phyloP scores from a whole-genome alignment of 2,797 vertebrate species.

The Hafferia zeledoni region DNA sequence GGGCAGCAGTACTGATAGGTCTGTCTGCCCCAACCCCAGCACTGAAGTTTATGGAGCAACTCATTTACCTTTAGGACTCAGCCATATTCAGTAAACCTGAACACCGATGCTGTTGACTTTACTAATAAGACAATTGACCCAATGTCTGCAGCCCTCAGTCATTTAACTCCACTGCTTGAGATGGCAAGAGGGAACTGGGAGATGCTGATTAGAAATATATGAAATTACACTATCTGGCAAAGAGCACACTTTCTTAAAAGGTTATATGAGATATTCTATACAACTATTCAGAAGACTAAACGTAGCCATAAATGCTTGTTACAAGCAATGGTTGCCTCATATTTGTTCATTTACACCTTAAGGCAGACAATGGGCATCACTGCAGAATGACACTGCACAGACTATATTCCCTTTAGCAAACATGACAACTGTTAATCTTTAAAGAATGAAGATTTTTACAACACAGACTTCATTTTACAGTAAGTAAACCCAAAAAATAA shows the following conservation, averaged over 20 bases:
- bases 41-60: not conserved
- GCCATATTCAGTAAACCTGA: not conserved
- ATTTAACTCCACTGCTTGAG: not conserved
- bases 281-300: not conserved
- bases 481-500: not conserved
- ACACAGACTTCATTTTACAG: not conserved
- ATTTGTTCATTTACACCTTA: not conserved
- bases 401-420: not conserved
- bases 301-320: not conserved
- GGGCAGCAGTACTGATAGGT: not conserved
- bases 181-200: not conserved
- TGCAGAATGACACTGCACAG: not conserved
- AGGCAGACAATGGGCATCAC: not conserved
- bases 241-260: not conserved
- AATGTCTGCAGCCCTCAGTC: not conserved
- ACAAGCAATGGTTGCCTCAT: not conserved
- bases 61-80: not conserved
- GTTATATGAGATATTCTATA: not conserved
- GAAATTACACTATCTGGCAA: not conserved
- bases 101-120: not conserved
- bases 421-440: not conserved
- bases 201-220: not conserved
- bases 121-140: not conserved
- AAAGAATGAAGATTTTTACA: not conserved
- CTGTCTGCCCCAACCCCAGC: not conserved